These are phyloP conservation scores for Euspilapteryx auroguttella DNA, from an alignment of 2,888 invertebrate genomes.

Conservation along the genomic window DNA sequence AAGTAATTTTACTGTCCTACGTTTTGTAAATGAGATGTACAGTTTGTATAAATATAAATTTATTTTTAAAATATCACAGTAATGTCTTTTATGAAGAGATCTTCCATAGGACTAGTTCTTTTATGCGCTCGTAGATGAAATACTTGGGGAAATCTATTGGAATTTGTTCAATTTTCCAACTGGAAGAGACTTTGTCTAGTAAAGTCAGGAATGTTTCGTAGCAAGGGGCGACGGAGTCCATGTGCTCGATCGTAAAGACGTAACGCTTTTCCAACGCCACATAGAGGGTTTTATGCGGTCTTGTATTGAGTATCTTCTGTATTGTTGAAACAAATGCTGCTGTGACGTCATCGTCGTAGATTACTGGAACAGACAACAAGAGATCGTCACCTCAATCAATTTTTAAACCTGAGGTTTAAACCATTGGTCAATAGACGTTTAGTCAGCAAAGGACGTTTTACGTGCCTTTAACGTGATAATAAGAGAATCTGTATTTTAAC, in stretches of 20 bases:
- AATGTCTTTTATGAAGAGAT: conserved; percentile 34
- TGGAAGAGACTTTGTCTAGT: conserved; percentile 46
- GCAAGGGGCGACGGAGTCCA: conserved; percentile 84
- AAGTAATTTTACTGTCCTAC: too few species aligned
- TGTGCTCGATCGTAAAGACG: conserved; percentile 80
- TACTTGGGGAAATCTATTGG: conserved; percentile 76
- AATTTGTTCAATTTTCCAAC: conserved; percentile 65
- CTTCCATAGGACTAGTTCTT: conserved; percentile 76
- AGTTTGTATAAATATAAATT: conserved; percentile 3
- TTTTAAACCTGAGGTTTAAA: too few species aligned
- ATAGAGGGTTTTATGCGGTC: conserved; percentile 66
- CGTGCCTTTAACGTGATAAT: too few species aligned
- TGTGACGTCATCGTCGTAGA: conserved; percentile 82
- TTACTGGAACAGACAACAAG: too few species aligned
- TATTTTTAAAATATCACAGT: conserved; percentile 1
- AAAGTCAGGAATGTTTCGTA: conserved; percentile 79
- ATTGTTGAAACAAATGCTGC: conserved; percentile 76
- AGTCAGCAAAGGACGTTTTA: too few species aligned
- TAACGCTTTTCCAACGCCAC: conserved; percentile 84
- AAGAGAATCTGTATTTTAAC: too few species aligned
- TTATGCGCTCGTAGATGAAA: conserved; percentile 79
- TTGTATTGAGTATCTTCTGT: conserved; percentile 63
- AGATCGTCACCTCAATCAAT: too few species aligned
- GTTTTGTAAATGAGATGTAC: too few species aligned
- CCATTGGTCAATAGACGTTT: too few species aligned